Base-by-base conservation (phyloP, 2,113 vertebrate genomes). In the Piprites chloris region DNA sequence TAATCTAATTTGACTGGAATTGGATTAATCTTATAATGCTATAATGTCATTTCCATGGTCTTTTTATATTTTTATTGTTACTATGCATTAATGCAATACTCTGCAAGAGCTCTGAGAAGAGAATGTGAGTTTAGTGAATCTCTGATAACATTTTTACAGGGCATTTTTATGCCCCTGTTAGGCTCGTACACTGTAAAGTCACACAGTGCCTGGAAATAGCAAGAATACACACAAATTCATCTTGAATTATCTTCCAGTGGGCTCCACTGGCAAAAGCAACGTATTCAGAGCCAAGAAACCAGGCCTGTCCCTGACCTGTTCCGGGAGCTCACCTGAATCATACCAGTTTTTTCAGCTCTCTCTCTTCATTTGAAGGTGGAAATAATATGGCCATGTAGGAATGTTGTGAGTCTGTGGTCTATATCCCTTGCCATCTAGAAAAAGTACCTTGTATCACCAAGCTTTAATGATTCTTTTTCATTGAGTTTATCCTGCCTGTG, bases 1-100 rank as follows among this genome's bases (percentile, higher is more conserved):
- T 97, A 97, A 94, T 97, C 96, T 97, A 97, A 97, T 97, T 97
- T 96, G 75, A 90, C 93, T 96, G 85, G 87, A 97, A 97, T 96
- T 95, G 94, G 96, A 97, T 96, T 97, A 97, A 96, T 97, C 88
- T 93, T 96, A 95, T 97, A 97, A 97, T 97, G 89, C 96, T 85
- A 75, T 96, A 97, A 97, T 96, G 94, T 95, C 20, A 97, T 97
- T 97, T 97, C 79, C 97, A 96, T 94, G 96, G 94, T 96, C 93
- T 92, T 93, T 94, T 97, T 90, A 87, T 91, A 86, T 94, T 96
- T 96, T 94, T 95, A 97, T 96, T 97, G 96, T 97, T 95, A 91
- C 73, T 83, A 66, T 93, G 91, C 79, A 96, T 97, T 96, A 97
- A 93, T 92, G 95, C 89, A 97, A 86, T 95, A 95, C 27, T 79